Conservation (phyloP, 2,797 vertebrate species). For the Peromyscus attwateri region DNA sequence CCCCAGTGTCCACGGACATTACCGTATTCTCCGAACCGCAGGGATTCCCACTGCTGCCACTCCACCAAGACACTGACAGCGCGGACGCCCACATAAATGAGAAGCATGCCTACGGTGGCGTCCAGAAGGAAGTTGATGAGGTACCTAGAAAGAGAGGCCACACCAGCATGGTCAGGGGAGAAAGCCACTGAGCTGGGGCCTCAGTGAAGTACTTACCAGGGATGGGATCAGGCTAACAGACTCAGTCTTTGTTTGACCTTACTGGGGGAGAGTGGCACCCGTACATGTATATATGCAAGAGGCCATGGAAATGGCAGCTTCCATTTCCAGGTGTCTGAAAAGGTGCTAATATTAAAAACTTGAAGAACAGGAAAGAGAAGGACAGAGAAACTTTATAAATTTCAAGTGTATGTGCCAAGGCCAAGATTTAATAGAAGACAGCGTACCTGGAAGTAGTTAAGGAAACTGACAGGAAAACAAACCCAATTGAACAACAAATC, state of each 20-base stretch:
- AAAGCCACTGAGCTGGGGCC: neutral
- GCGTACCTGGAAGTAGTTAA: neutral
- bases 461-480: neutral
- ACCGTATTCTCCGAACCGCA: conserved; percentile 99
- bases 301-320: neutral
- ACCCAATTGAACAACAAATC: neutral
- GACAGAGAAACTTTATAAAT: neutral
- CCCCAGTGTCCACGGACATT: conserved; percentile 55
- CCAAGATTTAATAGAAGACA: neutral
- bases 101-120: conserved; percentile 97
- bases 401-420: neutral
- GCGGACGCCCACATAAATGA: conserved; percentile 96
- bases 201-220: neutral
- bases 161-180: neutral
- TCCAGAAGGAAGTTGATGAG: conserved; percentile 99
- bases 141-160: conserved; percentile 91
- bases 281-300: neutral
- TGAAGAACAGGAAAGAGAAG: neutral
- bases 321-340: neutral
- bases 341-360: neutral
- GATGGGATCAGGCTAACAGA: neutral
- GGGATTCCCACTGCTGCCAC: conserved; percentile 98
- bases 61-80: conserved; percentile 95
- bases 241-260: neutral
- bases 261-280: neutral